These are phyloP conservation scores for Oophaga sylvatica DNA, from an alignment of 2,797 vertebrate species.

Conservation along the genomic window DNA sequence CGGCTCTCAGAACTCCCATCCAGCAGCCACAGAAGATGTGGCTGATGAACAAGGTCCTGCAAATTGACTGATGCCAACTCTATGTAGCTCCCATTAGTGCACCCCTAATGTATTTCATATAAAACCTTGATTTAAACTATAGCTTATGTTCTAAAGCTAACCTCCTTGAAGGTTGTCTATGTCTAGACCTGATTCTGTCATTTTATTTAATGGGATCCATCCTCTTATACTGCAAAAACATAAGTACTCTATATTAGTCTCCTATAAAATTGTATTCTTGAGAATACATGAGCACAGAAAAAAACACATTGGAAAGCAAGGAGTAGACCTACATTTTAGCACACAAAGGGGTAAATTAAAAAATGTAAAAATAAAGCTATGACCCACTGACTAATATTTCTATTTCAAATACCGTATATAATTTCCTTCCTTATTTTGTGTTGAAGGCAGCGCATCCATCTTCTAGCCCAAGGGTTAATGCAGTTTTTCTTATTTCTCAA, in stretches of 20 bases:
- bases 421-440: neutral
- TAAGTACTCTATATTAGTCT: neutral
- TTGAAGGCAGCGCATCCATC: constrained; percentile 3
- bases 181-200: neutral
- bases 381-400: neutral
- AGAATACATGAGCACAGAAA: neutral
- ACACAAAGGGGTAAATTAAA: neutral
- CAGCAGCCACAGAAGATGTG: too few species aligned
- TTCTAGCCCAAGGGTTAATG: constrained; percentile 31
- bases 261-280: neutral
- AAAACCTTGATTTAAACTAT: neutral
- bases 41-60: too few species aligned
- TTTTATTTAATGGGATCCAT: neutral
- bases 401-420: neutral
- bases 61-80: too few species aligned
- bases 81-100: too few species aligned
- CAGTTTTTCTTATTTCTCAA: constrained; percentile 31
- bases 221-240: neutral
- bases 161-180: neutral
- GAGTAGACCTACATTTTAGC: too few species aligned
- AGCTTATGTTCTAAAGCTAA: neutral
- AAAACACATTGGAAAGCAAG: neutral
- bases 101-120: neutral
- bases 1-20: too few species aligned
- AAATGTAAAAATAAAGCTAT: neutral